Evolutionary conservation across 2,888 invertebrate species (phyloP), one percentile per base, ranked within the genome.

Genomic region (Catocala fraxini): DNA sequence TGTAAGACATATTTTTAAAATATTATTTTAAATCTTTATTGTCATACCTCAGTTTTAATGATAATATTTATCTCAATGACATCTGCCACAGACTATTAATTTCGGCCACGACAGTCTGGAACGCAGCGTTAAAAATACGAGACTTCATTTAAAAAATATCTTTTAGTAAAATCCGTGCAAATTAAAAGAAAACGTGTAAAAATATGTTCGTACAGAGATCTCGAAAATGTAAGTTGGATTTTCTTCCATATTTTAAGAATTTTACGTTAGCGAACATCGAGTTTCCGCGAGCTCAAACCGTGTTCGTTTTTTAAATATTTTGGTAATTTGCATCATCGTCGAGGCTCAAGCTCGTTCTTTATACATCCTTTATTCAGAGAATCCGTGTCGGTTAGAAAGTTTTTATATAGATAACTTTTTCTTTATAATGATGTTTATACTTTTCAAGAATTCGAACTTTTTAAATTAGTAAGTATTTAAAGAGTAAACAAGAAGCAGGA

Each of bases 11-110:
- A 25, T 25, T 25, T 25, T 15, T 1, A 15, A 15, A 35, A 35
- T 35, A 35, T 35, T 35, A 35, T 4, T 35, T 35, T 5, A 6
- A 35, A 7, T 35, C 35, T 7, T 35, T 39, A 39, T 39, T 39
- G 0, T 9, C 35, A 6, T 0, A 39, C 35, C 35, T 39, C 25
- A 25, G 25, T 39, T 9, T 39, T 9, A 1, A 39, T 39, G 35
- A 39, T 39, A 39, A 39, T 6, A 68, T 68, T 75, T 69, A 65
- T 75, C 65, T 51, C 72, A 45, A 49, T 56, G 59, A 58, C 72
- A 75, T 69, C 70, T 69, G 73, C 47, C 56, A 43, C 54, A 51
- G 70, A 63, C 59, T 69, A 75, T 75, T 60, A 72, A 69, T 73
- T 54, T 56, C 35, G 42, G 1, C 13, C 11, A 15, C 51, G 61